Percentiles rank a stretch among this genome's conserved stretches.
Evolutionary conservation across 2,797 vertebrate species (phyloP).

Genomic region (Falco cherrug): DNA sequence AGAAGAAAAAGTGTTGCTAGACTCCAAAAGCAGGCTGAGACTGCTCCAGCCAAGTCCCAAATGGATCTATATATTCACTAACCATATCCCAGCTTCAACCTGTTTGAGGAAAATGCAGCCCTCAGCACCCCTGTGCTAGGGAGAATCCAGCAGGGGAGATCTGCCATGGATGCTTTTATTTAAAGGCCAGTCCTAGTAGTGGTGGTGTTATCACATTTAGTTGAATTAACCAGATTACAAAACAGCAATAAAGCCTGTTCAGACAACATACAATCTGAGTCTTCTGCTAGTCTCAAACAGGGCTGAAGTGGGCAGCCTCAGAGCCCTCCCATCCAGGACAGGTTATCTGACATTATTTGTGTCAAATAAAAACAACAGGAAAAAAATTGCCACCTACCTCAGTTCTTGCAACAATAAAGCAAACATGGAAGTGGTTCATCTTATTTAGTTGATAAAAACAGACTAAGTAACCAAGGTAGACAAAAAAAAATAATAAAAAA

Average conservation of each 20-base stretch:
- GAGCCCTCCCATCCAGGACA: not conserved
- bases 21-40: not conserved
- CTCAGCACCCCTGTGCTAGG: not conserved
- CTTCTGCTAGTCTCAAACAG: not conserved
- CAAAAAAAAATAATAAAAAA: not conserved
- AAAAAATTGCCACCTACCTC: not conserved
- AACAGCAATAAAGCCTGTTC: not conserved
- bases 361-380: not conserved
- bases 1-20: not conserved
- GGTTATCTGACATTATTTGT: not conserved
- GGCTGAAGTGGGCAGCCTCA: not conserved
- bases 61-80: not conserved
- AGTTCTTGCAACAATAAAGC: not conserved
- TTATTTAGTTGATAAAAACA: not conserved
- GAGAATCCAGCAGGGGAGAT: not conserved
- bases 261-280: not conserved
- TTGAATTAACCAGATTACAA: not conserved
- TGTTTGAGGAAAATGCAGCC: not conserved
- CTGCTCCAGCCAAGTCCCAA: not conserved
- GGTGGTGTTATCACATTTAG: not conserved
- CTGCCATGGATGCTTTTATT: not conserved
- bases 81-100: not conserved
- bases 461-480: not conserved
- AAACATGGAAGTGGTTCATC: not conserved
- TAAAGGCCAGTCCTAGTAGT: not conserved